phyloP scores from a whole-genome alignment of 2,113 vertebrate species.

The Elephas maximus region DNA sequence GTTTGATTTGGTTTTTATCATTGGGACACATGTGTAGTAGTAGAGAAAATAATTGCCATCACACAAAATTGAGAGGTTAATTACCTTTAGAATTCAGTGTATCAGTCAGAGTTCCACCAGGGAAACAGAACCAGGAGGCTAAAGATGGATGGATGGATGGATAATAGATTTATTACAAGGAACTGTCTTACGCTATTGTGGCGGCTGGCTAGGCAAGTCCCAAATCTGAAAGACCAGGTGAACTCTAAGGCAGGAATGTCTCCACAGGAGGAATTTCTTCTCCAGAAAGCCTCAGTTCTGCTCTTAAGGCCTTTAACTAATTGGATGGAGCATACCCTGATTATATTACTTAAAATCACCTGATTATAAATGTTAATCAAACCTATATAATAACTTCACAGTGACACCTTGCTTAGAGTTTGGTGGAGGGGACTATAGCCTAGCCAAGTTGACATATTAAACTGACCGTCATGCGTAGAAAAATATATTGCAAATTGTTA shows the following conservation, averaged over 20 bases:
- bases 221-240: neutral
- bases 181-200: neutral
- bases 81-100: neutral
- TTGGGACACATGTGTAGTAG: neutral
- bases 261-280: neutral
- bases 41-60: neutral
- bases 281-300: neutral
- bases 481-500: neutral
- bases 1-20: neutral
- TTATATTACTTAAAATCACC: neutral
- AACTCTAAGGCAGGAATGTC: neutral
- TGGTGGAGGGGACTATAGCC: neutral
- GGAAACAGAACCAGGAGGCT: neutral
- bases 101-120: neutral
- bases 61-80: neutral
- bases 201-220: neutral
- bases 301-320: neutral
- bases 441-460: neutral
- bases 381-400: neutral
- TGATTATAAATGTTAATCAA: neutral
- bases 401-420: neutral
- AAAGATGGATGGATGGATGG: neutral
- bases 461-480: neutral
- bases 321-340: neutral
- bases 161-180: too few species aligned